Evolutionary conservation across 2,888 invertebrate species (phyloP).

Genomic region (Himalopsyche anomala): DNA sequence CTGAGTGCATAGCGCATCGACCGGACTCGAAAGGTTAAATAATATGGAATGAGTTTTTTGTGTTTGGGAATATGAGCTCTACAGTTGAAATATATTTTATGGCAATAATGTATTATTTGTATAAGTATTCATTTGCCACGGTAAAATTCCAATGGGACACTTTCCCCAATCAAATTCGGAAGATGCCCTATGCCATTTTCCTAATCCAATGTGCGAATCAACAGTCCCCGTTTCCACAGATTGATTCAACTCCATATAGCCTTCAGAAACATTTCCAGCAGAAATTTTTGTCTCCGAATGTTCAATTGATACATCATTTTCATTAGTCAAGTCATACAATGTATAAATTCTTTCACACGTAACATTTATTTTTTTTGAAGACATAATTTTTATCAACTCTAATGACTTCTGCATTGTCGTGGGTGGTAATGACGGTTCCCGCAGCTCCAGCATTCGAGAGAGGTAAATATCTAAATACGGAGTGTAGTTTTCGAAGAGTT

Average conservation of each 20-base stretch:
- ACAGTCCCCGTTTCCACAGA: not conserved
- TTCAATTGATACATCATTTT: not conserved
- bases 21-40: too few relatives aligned
- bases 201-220: conserved; percentile 32
- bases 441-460: conserved; percentile 70
- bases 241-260: conserved; percentile 9
- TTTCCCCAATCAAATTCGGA: conserved; percentile 71
- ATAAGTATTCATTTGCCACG: conserved; percentile 70
- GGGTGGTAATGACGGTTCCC: conserved; percentile 70
- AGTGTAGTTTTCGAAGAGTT: conserved; percentile 73
- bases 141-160: conserved; percentile 76
- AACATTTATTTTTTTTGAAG: conserved; percentile 68
- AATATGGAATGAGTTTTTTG: too few relatives aligned
- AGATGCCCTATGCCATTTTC: conserved; percentile 70
- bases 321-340: conserved; percentile 71
- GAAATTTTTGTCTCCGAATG: not conserved
- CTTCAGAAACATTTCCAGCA: not conserved
- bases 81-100: not conserved
- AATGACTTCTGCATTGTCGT: conserved; percentile 69
- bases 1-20: too few relatives aligned
- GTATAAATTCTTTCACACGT: conserved; percentile 71
- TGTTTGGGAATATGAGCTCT: too few relatives aligned
- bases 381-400: conserved; percentile 71
- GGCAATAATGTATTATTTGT: not conserved
- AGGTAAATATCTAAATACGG: conserved; percentile 72